Conservation (phyloP, 2,888 invertebrate genomes). For the Protonemura montana region DNA sequence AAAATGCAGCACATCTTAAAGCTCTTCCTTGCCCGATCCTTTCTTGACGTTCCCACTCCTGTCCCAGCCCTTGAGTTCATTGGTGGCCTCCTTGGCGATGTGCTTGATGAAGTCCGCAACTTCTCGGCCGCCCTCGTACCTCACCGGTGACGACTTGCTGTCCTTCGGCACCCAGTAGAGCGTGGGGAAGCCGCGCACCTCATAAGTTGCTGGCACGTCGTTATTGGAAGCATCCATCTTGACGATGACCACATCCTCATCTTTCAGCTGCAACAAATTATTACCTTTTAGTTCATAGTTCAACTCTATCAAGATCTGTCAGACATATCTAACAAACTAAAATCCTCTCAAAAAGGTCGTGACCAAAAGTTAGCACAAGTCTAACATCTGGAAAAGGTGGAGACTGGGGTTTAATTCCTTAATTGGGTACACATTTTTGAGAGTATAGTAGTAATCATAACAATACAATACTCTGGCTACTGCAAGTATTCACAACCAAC, state of each 20-base stretch:
- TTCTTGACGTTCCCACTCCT: constrained; percentile 78
- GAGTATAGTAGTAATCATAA: too few species aligned
- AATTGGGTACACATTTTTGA: too few species aligned
- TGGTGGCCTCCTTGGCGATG: constrained; percentile 89
- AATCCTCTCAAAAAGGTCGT: too few species aligned
- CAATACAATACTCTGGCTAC: too few species aligned
- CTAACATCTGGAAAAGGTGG: too few species aligned
- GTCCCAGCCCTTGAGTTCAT: constrained; percentile 86
- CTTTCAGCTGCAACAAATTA: constrained; percentile 71
- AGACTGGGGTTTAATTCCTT: too few species aligned
- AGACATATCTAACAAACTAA: too few species aligned
- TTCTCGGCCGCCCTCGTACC: constrained; percentile 94
- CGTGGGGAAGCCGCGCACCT: constrained; percentile 97
- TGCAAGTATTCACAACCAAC: too few species aligned
- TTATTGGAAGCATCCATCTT: constrained; percentile 99
- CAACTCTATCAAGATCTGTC: too few species aligned
- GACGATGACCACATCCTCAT: constrained; percentile 89
- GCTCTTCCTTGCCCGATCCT: constrained; percentile 61
- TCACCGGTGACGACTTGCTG: constrained; percentile 75
- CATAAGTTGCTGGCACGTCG: constrained; percentile 90
- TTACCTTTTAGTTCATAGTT: too few species aligned
- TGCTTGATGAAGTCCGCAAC: constrained; percentile 94
- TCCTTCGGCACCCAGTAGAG: constrained; percentile 94
- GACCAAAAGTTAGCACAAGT: too few species aligned
- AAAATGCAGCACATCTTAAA: constrained; percentile 59